phyloP scores from a whole-genome alignment of 1,140 invertebrate species.

The Pantala flavescens region DNA sequence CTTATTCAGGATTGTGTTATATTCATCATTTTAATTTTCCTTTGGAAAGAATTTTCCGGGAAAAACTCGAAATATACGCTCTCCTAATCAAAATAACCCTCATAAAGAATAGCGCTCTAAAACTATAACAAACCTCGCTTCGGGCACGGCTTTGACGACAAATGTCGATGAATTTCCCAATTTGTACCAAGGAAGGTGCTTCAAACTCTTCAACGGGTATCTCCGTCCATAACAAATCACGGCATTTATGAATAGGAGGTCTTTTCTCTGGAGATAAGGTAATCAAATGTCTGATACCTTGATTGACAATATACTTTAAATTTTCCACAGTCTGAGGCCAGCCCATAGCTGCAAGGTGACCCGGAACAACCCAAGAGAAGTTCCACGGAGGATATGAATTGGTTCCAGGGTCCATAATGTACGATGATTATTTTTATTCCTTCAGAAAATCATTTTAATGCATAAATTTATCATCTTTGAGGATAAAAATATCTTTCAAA shows the following conservation, averaged over 20 bases:
- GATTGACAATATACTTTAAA: slow-evolving; percentile 45
- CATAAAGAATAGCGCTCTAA: too few relatives aligned
- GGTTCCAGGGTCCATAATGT: background rate
- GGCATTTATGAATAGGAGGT: slow-evolving; percentile 40
- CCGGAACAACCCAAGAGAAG: slow-evolving; percentile 48
- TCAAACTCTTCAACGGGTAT: slow-evolving; percentile 54
- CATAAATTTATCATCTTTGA: too few relatives aligned
- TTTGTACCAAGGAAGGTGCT: slow-evolving; percentile 51
- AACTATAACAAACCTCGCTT: slow-evolving; percentile 33
- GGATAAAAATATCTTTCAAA: too few relatives aligned
- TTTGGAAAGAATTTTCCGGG: too few relatives aligned
- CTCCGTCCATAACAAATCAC: slow-evolving; percentile 43
- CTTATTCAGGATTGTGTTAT: too few relatives aligned
- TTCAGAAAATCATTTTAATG: too few relatives aligned
- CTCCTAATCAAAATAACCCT: too few relatives aligned
- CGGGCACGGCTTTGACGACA: slow-evolving; percentile 39
- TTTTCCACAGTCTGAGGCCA: slow-evolving; percentile 47
- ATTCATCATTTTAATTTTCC: too few relatives aligned
- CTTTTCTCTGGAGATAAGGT: slow-evolving; percentile 50
- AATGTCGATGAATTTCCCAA: slow-evolving; percentile 53
- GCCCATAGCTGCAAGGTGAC: slow-evolving; percentile 49
- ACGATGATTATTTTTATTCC: too few relatives aligned
- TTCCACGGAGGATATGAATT: slow-evolving; percentile 38
- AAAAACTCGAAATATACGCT: too few relatives aligned
- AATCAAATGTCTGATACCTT: slow-evolving; percentile 42